Evolutionary conservation across 2,888 invertebrate genomes (phyloP).

Genomic region (Lepas anatifera): DNA sequence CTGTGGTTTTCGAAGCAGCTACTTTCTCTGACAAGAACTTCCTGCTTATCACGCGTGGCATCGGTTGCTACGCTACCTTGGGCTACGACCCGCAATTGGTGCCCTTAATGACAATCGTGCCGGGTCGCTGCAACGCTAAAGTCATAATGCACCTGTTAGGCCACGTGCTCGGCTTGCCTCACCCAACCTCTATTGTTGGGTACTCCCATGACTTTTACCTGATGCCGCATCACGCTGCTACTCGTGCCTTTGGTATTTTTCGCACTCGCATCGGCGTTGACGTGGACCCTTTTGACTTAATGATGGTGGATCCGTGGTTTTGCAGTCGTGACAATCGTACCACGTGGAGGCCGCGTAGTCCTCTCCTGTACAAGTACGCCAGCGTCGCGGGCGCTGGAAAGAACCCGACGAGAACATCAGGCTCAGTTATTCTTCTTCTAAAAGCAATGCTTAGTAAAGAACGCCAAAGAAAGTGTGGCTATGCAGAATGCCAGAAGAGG

Average conservation of each 20-base stretch:
- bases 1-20: no score
- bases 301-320: background rate
- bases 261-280: background rate
- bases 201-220: background rate
- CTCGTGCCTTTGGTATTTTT: background rate
- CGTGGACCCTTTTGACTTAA: background rate
- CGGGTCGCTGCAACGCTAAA: background rate
- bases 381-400: background rate
- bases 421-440: background rate
- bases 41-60: background rate
- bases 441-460: no score
- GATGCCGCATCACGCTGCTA: slow-evolving; percentile 4
- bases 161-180: background rate
- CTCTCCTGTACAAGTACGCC: background rate
- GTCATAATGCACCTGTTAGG: background rate
- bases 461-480: no score
- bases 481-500: no score
- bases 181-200: background rate
- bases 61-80: background rate
- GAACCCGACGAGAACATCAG: background rate
- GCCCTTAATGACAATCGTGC: background rate
- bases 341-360: background rate
- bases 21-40: no score
- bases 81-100: background rate
- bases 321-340: background rate